Evolutionary conservation across 2,888 invertebrate genomes (phyloP).

Genomic region (Hoplodrina blanda): DNA sequence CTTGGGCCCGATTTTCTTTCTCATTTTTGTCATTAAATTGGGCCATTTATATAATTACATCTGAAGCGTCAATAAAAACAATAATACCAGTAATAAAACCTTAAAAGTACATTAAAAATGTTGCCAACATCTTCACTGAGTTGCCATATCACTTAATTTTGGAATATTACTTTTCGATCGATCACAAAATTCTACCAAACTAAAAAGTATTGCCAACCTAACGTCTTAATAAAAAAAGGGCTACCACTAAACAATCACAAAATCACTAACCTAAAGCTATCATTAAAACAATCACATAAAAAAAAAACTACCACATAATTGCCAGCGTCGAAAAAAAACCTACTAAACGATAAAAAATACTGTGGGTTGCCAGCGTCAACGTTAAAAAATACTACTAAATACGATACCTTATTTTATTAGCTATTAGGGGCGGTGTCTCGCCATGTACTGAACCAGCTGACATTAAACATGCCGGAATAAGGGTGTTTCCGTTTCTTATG

Average conservation of each 20-base stretch:
- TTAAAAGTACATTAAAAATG: constrained; percentile 47
- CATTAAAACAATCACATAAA: constrained; percentile 22
- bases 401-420: constrained; percentile 68
- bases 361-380: constrained; percentile 61
- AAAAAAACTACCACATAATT: constrained; percentile 59
- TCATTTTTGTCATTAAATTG: too few relatives aligned
- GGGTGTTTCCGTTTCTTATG: constrained; percentile 88
- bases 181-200: constrained; percentile 58
- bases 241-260: constrained; percentile 49
- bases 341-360: constrained; percentile 62
- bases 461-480: constrained; percentile 82
- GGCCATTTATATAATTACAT: too few relatives aligned
- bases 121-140: constrained; percentile 56
- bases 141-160: constrained; percentile 58
- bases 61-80: constrained; percentile 7
- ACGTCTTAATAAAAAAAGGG: constrained; percentile 21
- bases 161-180: constrained; percentile 57
- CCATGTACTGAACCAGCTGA: constrained; percentile 83
- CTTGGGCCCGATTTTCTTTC: too few relatives aligned
- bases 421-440: constrained; percentile 80
- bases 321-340: constrained; percentile 55
- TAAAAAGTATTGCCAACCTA: constrained; percentile 57
- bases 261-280: constrained; percentile 38
- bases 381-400: constrained; percentile 49
- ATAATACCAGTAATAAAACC: constrained; percentile 6